Base-by-base conservation (phyloP, 2,113 vertebrate species). In the Upupa epops region DNA sequence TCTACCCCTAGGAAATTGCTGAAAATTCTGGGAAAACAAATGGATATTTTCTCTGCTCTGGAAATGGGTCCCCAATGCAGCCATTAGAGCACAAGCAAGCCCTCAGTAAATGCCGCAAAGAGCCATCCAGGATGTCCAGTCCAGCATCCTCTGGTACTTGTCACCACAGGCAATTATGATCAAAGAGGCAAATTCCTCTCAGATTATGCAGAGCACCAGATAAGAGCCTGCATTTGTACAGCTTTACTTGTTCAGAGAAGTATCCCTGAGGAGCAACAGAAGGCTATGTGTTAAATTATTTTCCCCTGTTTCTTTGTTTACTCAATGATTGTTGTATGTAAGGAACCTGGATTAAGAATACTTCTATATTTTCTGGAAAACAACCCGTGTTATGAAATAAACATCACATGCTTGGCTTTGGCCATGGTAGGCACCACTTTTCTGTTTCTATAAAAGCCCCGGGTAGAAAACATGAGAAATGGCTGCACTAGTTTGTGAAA, bases 1-100 rank as follows among this genome's bases (percentile, higher is more conserved):
- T 80, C 54, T 70, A 81, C 86, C 56, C 21, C 61, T 76, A 40
- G 68, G 36, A 90, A 88, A 51, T 29, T 74, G 26, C 64, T 92
- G 60, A 63, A 89, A 95, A 88, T 72, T 94, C 72, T 90, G 74
- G 52, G 85, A 91, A 96, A 92, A 72, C 25, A 91, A 56, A 84
- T 55, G 65, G 83, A 89, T 92, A 81, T 96, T 82, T 77, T 69
- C 71, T 92, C 26, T 24, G 40, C 65, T 72, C 55, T 52, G 68
- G 86, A 94, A 89, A 70, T 46, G 14, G 9, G 42, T 91, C 37
- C 55, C 72, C 24, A 17, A 28, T 26, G 58, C 17, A 81, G 37
- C 28, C 37, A 17, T 91, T 69, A 86, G 45, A 78, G 54, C 55
- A 82, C 74, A 89, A 91, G 54, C 25, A 81, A 84, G 20, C n/a